phyloP scores from a whole-genome alignment of 2,888 invertebrate genomes.

The Agrilus biguttatus region DNA sequence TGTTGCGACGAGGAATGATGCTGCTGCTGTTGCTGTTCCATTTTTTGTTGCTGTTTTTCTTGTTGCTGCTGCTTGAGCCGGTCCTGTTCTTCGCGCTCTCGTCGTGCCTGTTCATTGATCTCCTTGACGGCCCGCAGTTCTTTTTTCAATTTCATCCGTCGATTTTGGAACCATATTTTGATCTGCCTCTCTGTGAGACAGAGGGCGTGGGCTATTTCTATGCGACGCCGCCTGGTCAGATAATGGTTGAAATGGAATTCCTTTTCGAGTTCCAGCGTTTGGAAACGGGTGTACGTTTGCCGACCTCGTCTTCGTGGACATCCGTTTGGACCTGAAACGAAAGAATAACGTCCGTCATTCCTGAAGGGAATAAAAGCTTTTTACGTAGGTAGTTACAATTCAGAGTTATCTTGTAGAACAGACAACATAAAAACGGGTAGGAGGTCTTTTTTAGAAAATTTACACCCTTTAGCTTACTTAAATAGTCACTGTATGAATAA shows the following conservation, averaged over 20 bases:
- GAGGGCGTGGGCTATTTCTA: conserved; percentile 93
- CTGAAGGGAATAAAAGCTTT: not conserved
- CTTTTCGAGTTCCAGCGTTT: conserved; percentile 94
- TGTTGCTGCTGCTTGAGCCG: conserved; percentile 82
- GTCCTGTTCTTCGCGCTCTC: conserved; percentile 82
- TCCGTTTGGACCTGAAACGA: conserved; percentile 81
- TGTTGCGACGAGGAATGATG: conserved; percentile 42
- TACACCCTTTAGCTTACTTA: no score
- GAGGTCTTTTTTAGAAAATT: no score
- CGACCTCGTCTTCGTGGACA: conserved; percentile 87
- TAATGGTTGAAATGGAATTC: conserved; percentile 98
- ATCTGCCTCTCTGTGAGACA: conserved; percentile 94
- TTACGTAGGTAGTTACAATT: no score
- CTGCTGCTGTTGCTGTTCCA: conserved; percentile 46
- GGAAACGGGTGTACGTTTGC: conserved; percentile 96
- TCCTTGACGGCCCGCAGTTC: conserved; percentile 88
- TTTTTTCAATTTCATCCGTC: conserved; percentile 93
- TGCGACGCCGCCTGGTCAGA: conserved; percentile 86
- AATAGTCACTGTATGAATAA: no score
- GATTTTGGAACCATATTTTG: conserved; percentile 95
- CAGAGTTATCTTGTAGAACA: no score
- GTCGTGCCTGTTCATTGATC: conserved; percentile 85
- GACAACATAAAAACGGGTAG: no score
- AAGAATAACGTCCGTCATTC: conserved; percentile 12
- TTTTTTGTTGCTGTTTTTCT: conserved; percentile 71